Conservation (phyloP, 2,113 vertebrate species). For the Paralichthys olivaceus region DNA sequence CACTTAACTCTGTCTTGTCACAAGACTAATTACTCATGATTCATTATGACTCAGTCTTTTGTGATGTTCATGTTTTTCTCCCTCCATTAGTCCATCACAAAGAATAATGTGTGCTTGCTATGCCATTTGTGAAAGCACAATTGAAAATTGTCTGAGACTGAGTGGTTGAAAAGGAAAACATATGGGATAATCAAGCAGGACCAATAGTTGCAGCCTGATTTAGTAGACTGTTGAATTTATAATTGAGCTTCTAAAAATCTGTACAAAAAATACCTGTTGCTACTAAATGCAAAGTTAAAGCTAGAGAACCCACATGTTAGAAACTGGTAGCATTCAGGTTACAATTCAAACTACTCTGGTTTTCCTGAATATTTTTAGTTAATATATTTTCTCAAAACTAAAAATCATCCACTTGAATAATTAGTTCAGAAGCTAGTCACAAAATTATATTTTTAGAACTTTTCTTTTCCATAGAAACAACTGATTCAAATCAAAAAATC, state of each 20-base stretch:
- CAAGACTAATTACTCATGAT: slow-evolving; percentile 56
- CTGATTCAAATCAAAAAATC: slow-evolving; percentile 7
- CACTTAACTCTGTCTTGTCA: slow-evolving; percentile 15
- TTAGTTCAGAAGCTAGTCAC: background rate
- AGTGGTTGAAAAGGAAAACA: slow-evolving; percentile 52
- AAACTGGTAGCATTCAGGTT: slow-evolving; percentile 11
- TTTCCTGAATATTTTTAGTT: slow-evolving; percentile 7
- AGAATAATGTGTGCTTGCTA: slow-evolving; percentile 52
- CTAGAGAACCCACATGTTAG: background rate
- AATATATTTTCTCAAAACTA: background rate
- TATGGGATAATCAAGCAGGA: slow-evolving; percentile 35
- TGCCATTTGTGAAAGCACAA: slow-evolving; percentile 33
- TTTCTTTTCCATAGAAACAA: background rate
- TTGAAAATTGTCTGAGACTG: slow-evolving; percentile 25
- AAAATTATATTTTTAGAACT: slow-evolving; percentile 1
- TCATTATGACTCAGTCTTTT: slow-evolving; percentile 4
- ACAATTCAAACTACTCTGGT: slow-evolving; percentile 1
- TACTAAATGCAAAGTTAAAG: slow-evolving; percentile 1
- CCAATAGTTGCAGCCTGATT: slow-evolving; percentile 1
- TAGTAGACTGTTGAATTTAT: background rate
- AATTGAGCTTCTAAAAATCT: slow-evolving; percentile 6
- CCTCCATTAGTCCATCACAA: slow-evolving; percentile 47
- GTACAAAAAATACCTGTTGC: background rate
- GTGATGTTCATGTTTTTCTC: slow-evolving; percentile 28
- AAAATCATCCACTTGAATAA: background rate